Conservation (phyloP, 2,113 vertebrate species). For the Seriola rivoliana region DNA sequence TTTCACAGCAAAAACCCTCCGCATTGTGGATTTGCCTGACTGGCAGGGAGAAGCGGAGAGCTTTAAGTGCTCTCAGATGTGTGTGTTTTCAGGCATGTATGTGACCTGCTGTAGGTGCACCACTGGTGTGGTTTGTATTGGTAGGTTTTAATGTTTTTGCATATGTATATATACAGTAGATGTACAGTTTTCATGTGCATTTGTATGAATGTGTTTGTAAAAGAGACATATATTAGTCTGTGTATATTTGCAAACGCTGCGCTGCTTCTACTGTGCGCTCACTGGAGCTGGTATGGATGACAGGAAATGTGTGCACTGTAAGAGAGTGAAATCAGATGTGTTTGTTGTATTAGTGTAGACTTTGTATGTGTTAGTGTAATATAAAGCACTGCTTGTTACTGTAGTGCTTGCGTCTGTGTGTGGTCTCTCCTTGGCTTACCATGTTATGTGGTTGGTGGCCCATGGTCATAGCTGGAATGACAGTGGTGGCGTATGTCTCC, state of each 20-base stretch:
- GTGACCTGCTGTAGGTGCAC: not conserved
- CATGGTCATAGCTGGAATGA: slow-evolving; percentile 42
- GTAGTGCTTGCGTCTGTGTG: slow-evolving; percentile 54
- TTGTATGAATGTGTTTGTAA: not conserved
- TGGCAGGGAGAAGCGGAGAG: slow-evolving; percentile 3
- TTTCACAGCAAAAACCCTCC: slow-evolving; percentile 28
- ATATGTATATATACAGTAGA: not conserved
- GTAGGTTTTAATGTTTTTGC: not conserved
- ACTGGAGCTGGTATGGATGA: not conserved
- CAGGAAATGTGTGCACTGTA: slow-evolving; percentile 26
- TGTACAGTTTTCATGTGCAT: slow-evolving; percentile 1
- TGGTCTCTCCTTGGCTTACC: slow-evolving; percentile 65
- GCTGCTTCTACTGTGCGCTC: not conserved
- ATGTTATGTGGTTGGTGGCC: slow-evolving; percentile 61
- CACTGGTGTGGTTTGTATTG: not conserved
- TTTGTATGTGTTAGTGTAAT: slow-evolving; percentile 18
- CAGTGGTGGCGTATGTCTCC: slow-evolving; percentile 27
- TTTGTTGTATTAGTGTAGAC: slow-evolving; percentile 23
- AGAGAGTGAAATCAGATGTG: not conserved
- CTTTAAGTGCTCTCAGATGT: slow-evolving; percentile 54
- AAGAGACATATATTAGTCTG: not conserved
- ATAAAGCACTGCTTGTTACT: slow-evolving; percentile 36
- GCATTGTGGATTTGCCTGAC: slow-evolving; percentile 30
- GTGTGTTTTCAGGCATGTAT: slow-evolving; percentile 15
- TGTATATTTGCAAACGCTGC: not conserved